Conservation (phyloP, 2,113 vertebrate genomes). For the Alectura lathami region DNA sequence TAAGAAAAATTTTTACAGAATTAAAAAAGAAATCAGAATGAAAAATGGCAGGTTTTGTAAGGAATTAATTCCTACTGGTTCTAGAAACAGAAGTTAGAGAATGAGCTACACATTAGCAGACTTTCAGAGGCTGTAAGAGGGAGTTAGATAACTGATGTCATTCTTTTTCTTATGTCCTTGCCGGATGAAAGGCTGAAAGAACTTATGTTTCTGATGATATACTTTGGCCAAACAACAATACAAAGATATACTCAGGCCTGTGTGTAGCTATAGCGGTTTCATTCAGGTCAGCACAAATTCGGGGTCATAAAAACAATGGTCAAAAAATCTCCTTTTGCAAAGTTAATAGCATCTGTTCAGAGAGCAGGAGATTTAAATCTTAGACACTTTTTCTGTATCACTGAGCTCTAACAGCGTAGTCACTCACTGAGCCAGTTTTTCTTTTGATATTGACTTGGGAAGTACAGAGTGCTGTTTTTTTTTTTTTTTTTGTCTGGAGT, state of each 20-base stretch:
- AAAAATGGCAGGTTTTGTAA: not conserved
- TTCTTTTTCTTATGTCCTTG: not conserved
- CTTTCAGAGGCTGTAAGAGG: not conserved
- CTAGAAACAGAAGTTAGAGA: not conserved
- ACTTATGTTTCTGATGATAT: not conserved
- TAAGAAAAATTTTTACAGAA: not conserved
- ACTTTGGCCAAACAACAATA: not conserved
- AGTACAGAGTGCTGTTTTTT: not conserved
- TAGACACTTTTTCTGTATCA: not conserved
- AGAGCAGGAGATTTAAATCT: not conserved
- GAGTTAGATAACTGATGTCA: not conserved
- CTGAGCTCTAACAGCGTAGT: not conserved
- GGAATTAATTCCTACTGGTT: not conserved
- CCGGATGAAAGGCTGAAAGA: not conserved
- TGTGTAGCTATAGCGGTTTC: not conserved
- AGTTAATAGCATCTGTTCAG: not conserved
- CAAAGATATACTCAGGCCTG: not conserved
- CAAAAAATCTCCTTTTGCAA: not conserved
- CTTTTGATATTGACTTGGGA: not conserved
- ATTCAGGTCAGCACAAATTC: too few relatives aligned
- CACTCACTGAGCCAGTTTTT: not conserved
- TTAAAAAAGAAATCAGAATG: not conserved
- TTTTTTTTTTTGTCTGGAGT: not conserved
- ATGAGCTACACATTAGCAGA: not conserved
- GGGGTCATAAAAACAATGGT: not conserved